A percentile compares a stretch with the other conserved stretches of the same genome.
Conservation (phyloP, 2,888 invertebrate genomes). For the Pandemis cinnamomeana region DNA sequence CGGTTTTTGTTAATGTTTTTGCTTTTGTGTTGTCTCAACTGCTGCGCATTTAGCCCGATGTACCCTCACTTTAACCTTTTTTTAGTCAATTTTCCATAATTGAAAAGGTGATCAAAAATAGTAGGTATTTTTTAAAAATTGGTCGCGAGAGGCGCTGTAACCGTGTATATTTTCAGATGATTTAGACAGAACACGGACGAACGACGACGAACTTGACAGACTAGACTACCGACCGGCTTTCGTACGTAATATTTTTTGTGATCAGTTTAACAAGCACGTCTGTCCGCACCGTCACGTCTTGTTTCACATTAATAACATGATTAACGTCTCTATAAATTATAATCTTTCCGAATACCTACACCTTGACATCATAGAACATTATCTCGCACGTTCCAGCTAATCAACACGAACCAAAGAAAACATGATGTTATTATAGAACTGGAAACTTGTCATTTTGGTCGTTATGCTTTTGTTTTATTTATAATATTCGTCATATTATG, state of each 20-base stretch:
- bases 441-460: no score
- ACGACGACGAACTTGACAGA: constrained; percentile 26
- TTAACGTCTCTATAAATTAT: not conserved
- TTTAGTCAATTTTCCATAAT: not conserved
- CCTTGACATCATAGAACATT: no score
- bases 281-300: constrained; percentile 7
- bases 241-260: constrained; percentile 24
- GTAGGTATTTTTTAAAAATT: not conserved
- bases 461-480: no score
- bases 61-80: not conserved
- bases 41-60: no score
- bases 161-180: constrained; percentile 33
- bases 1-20: no score
- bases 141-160: not conserved
- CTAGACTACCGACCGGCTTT: constrained; percentile 19
- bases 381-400: no score
- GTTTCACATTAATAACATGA: not conserved
- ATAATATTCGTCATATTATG: no score
- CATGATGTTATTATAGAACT: no score
- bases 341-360: not conserved
- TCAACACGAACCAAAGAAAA: no score
- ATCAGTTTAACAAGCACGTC: constrained; percentile 3
- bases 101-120: not conserved
- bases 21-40: no score
- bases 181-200: constrained; percentile 27